Conservation (phyloP, 1,140 invertebrate genomes). For the Macrosteles quadrilineatus region DNA sequence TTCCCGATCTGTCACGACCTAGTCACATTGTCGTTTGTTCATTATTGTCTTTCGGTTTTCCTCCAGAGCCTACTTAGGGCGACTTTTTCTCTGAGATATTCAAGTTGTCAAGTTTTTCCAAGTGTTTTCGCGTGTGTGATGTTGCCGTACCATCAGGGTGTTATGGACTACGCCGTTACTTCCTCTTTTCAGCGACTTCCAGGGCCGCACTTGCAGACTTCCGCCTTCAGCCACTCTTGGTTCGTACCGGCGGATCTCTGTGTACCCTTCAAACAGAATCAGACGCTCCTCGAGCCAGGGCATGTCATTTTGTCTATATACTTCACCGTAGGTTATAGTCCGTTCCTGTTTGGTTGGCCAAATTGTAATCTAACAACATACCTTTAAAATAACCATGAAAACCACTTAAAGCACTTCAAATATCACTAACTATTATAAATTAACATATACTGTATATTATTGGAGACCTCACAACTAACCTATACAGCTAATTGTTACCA, state of each 20-base stretch:
- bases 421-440: no score
- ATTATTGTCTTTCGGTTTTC: constrained; percentile 21
- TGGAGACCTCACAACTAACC: no score
- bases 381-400: no score
- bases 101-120: not conserved
- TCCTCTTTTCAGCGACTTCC: constrained; percentile 72
- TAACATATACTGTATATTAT: no score
- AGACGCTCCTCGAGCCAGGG: constrained; percentile 86
- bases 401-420: no score
- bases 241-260: constrained; percentile 89
- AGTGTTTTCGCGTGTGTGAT: constrained; percentile 50
- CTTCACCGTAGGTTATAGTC: constrained; percentile 9
- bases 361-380: no score
- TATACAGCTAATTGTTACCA: no score
- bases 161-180: constrained; percentile 82
- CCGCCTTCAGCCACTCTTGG: constrained; percentile 84
- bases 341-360: not conserved
- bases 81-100: not conserved
- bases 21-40: constrained; percentile 27
- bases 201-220: constrained; percentile 52
- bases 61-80: not conserved
- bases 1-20: constrained; percentile 16
- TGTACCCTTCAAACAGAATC: constrained; percentile 77
- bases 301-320: constrained; percentile 72
- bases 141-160: constrained; percentile 85